Evolutionary conservation across 1,140 invertebrate species (phyloP).

Genomic region (Agraylea sexmaculata): DNA sequence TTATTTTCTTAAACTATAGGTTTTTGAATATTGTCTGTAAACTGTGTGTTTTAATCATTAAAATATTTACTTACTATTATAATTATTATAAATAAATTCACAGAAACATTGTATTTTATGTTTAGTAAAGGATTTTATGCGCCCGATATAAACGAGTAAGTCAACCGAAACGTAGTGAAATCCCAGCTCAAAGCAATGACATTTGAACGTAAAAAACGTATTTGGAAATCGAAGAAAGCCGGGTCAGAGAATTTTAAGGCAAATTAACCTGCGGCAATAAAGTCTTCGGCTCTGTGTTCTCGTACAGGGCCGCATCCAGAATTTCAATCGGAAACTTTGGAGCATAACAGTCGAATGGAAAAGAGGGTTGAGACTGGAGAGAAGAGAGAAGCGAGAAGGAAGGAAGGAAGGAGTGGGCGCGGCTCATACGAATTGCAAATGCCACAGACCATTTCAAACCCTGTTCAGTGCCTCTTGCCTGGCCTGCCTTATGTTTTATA

Average conservation of each 20-base stretch:
- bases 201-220: slow-evolving; percentile 3
- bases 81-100: slow-evolving; percentile 7
- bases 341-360: no score
- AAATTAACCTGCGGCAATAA: slow-evolving; percentile 7
- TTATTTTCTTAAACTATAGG: no score
- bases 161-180: background rate
- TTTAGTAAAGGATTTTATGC: background rate
- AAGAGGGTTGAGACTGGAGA: no score
- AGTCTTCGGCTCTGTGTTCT: background rate
- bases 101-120: background rate
- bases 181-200: background rate
- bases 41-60: no score
- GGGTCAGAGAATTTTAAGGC: slow-evolving; percentile 2
- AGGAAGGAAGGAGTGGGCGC: no score
- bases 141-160: background rate
- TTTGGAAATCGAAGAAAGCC: slow-evolving; percentile 3
- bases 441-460: no score
- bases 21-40: no score
- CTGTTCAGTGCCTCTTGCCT: no score
- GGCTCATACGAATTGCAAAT: no score
- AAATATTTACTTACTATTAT: background rate
- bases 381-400: no score
- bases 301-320: slow-evolving; percentile 8
- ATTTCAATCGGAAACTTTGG: slow-evolving; percentile 9
- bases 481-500: no score